Base-by-base conservation (phyloP, 2,888 invertebrate genomes). In the Romanomermis culicivorax region DNA sequence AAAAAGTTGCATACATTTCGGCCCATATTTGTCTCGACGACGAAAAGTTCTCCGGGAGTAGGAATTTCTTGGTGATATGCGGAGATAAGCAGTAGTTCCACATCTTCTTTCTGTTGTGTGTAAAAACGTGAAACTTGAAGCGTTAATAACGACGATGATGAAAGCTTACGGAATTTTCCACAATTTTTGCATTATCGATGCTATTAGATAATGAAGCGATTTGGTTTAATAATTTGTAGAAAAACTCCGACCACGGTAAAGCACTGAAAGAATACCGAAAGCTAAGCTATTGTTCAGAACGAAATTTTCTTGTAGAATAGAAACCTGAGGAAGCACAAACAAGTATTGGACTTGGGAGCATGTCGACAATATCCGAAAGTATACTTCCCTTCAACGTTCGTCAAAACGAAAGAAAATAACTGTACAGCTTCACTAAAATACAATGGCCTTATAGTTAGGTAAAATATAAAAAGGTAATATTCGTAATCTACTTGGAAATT, bases 301-400 rank as follows among this genome's bases (percentile, higher is more conserved):
- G 29, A 51, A 51, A 7, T 29, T n/a, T 7, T 7, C 7, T 17
- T 7, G 7, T 20, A 17, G 51, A 27, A 7, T 29, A 20, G 4
- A 36, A 29, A 73, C 74, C 73, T 74, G 54, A 75, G 60, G 26
- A 75, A 66, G 61, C 74, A 74, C 7, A 74, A 63, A 58, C 88
- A 84, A 24, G 84, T 83, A 68, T 85, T 80, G 26, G 82, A 80
- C 69, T 83, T 82, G 2, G 89, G 85, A 69, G 91, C 86, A 71
- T 87, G 88, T 27, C 95, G 81, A 71, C 91, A 93, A 73, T 87
- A 95, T 61, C 93, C 93, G 76, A 87, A 97, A 42, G 87, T 87
- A 80, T 87, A 93, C 75, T 87, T 88, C 27, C 89, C 86, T 69
- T 89, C 87, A 63, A 82, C 78, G 63, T 85, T 87, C 26, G 95